Evolutionary conservation across 2,113 vertebrate species (phyloP).

Genomic region (Brachypteracias leptosomus): DNA sequence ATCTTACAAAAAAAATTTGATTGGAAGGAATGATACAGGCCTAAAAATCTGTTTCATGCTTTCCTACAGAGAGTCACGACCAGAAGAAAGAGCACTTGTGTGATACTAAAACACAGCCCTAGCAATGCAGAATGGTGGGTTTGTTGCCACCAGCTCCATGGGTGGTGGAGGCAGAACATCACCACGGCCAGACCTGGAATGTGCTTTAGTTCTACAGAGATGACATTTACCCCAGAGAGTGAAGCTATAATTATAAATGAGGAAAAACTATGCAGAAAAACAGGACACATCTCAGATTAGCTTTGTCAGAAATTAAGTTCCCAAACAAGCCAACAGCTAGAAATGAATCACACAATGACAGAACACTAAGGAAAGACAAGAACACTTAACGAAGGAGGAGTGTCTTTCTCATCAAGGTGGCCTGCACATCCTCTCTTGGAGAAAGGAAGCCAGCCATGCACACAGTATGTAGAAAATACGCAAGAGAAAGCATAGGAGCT

Average conservation of each 20-base stretch:
- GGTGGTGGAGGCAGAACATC: background rate
- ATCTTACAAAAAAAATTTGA: background rate
- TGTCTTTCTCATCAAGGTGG: background rate
- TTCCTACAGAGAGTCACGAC: background rate
- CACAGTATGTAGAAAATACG: accelerated
- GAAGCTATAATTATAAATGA: background rate
- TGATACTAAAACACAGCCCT: background rate
- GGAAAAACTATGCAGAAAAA: background rate
- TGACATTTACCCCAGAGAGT: background rate
- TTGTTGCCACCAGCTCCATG: background rate
- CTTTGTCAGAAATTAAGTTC: background rate
- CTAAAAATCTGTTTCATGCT: constrained; percentile 34
- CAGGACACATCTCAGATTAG: background rate
- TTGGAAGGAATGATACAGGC: background rate
- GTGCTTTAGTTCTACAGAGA: background rate
- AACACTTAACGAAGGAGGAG: background rate
- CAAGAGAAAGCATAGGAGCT: background rate
- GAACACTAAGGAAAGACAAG: background rate
- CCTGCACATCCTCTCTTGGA: background rate
- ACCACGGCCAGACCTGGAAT: background rate
- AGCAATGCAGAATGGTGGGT: background rate
- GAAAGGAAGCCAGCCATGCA: background rate
- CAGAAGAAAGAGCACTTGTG: constrained; percentile 36
- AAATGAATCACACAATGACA: background rate
- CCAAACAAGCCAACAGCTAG: background rate